Evolutionary conservation across 2,888 invertebrate species (phyloP), one percentile per base, ranked within the genome.

Genomic region (Hyposoter dolosus): DNA sequence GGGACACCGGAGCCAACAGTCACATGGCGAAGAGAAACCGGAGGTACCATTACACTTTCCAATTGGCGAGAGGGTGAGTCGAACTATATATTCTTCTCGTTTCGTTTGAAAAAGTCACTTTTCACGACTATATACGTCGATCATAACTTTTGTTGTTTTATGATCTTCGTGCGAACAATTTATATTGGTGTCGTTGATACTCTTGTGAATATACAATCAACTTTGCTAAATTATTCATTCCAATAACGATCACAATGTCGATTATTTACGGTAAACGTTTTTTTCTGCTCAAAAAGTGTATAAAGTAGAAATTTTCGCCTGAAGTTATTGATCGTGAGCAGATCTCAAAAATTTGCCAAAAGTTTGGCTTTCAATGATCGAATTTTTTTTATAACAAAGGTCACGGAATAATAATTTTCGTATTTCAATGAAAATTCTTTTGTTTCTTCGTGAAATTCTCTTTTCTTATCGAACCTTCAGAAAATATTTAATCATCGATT

Each of bases 1-100:
- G 98, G 98, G 6, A 97, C 97, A 23, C 98, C 98, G 0, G 95
- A 96, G 76, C 98, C 99, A 0, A 96, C 96, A 17, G 98, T 98
- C 88, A 97, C 97, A 81, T 99, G 99, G 99, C 95, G 97, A 88
- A 95, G 98, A 56, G 98, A 98, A 94, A 97, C 97, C 83, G 96
- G 90, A 19, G 94, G 95, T 43, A 95, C 95, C 83, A 96, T 96
- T 90, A 95, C 94, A 84, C 94, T 96, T 45, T 91, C 93, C 47
- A 92, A 89, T 85, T 91, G 90, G 89, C 91, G 92, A 75, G 92
- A 93, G 90, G 92, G 93, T 94, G 90, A 75, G 90, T 56, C 77
- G 32, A 72, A 78, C 66, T 69, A 53, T 82, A 78, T 69, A 74
- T 84, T 80, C 84, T 80, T 74, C 74, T 80, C 40, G 69, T 87